Percentiles rank a stretch among this genome's conserved stretches.
Conservation (phyloP, 1,140 invertebrate genomes). For the Triops longicaudatus region DNA sequence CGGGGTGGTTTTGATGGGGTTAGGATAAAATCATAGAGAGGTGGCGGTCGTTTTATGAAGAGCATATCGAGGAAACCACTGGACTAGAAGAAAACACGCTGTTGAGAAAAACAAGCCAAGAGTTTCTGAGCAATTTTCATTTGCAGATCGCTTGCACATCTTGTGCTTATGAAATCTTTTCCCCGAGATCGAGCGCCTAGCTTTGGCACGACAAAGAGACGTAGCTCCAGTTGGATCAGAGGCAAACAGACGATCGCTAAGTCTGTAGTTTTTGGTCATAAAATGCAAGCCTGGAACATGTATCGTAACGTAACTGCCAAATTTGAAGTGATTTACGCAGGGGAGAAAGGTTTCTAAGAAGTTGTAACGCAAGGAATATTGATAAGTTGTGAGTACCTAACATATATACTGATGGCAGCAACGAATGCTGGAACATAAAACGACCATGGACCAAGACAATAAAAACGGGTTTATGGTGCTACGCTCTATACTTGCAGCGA, state of each 20-base stretch:
- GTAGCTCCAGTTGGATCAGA: not conserved
- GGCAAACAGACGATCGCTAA: not conserved
- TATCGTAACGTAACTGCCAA: conserved; percentile 15
- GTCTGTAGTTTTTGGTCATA: conserved; percentile 3
- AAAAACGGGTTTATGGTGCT: conserved; percentile 15
- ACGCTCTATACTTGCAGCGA: conserved; percentile 14
- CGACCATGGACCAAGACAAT: conserved; percentile 14
- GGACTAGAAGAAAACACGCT: not conserved
- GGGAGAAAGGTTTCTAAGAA: conserved; percentile 9
- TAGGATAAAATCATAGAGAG: conserved; percentile 8
- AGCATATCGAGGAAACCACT: conserved; percentile 5
- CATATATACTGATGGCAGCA: conserved; percentile 11
- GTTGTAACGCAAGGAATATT: conserved; percentile 15
- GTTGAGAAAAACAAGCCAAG: not conserved
- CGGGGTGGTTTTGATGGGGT: conserved; percentile 4
- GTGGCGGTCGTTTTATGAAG: not conserved
- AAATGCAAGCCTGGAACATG: not conserved
- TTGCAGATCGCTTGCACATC: not conserved
- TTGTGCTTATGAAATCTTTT: not conserved
- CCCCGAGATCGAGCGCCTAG: not conserved
- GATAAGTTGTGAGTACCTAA: conserved; percentile 12
- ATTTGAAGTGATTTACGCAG: conserved; percentile 8
- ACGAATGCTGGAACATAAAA: conserved; percentile 15
- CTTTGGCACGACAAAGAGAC: not conserved
- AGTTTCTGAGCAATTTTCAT: not conserved